Conservation (phyloP, 2,797 vertebrate genomes). For the Chaetodon trifasciatus region DNA sequence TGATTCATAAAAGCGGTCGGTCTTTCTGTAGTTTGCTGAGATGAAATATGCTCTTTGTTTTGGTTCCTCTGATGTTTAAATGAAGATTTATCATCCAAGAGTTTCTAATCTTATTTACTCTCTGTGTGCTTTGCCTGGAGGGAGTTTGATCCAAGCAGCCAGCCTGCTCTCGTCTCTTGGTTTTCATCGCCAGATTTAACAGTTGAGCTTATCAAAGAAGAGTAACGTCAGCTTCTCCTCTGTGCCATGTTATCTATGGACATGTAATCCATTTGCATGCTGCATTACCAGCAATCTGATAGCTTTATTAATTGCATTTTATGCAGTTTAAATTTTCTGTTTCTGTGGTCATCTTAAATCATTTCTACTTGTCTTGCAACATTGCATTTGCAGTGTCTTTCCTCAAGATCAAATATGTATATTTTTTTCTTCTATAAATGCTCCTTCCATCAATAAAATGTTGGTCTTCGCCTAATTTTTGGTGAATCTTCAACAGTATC, state of each 20-base stretch:
- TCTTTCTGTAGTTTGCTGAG: conserved; percentile 39
- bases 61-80: conserved; percentile 49
- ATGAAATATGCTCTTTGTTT: conserved; percentile 51
- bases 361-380: neutral
- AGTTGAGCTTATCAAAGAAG: conserved; percentile 37
- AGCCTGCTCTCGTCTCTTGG: conserved; percentile 20
- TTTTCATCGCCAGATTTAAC: conserved; percentile 42
- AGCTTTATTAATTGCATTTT: conserved; percentile 27
- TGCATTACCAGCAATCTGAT: conserved; percentile 30
- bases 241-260: conserved; percentile 28
- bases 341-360: conserved; percentile 5
- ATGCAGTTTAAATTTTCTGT: conserved; percentile 4
- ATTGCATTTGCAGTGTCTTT: conserved; percentile 1
- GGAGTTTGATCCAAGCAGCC: conserved; percentile 30
- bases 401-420: neutral
- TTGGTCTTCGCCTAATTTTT: neutral
- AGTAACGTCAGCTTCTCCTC: conserved; percentile 21
- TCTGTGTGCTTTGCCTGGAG: conserved; percentile 25
- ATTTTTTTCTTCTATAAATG: neutral
- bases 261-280: conserved; percentile 33
- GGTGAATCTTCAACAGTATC: conserved; percentile 14
- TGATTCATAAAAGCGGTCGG: conserved; percentile 42
- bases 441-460: neutral
- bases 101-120: conserved; percentile 42
- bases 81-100: conserved; percentile 44